Percentiles rank a stretch among this genome's conserved stretches.
Evolutionary conservation across 2,113 vertebrate species (phyloP).

Genomic region (Mionectes macconnelli): DNA sequence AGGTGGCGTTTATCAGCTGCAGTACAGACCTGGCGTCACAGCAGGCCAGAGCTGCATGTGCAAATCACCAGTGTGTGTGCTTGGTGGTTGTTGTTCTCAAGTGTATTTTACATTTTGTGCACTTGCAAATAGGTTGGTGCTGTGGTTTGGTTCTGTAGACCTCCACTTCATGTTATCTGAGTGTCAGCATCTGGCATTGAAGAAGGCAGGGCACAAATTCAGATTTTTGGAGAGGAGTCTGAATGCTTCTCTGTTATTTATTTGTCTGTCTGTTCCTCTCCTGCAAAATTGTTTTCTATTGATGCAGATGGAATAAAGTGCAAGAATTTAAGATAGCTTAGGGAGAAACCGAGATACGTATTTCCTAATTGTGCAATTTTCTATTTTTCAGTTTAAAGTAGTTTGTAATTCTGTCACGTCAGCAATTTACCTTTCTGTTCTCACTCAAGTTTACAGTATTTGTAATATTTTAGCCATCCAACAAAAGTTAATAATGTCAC

Average conservation of each 20-base stretch:
- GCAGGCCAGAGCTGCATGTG: neutral
- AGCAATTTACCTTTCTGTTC: neutral
- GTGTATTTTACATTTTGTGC: neutral
- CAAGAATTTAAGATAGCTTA: neutral
- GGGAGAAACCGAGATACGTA: accelerated
- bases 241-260: neutral
- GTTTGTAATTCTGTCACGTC: neutral
- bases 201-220: neutral
- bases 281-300: neutral
- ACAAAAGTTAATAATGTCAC: neutral
- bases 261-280: neutral
- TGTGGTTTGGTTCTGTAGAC: neutral
- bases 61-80: neutral
- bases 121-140: neutral
- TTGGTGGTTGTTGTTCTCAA: accelerated
- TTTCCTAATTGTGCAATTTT: neutral
- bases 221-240: neutral
- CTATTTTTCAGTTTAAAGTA: neutral
- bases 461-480: neutral
- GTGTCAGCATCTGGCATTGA: neutral
- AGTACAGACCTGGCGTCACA: neutral
- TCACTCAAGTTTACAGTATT: neutral
- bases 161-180: neutral
- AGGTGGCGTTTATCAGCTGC: conserved; percentile 37
- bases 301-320: neutral